Evolutionary conservation across 2,888 invertebrate species (phyloP), one percentile per base, ranked within the genome.

Genomic region (Drosophila falleni): DNA sequence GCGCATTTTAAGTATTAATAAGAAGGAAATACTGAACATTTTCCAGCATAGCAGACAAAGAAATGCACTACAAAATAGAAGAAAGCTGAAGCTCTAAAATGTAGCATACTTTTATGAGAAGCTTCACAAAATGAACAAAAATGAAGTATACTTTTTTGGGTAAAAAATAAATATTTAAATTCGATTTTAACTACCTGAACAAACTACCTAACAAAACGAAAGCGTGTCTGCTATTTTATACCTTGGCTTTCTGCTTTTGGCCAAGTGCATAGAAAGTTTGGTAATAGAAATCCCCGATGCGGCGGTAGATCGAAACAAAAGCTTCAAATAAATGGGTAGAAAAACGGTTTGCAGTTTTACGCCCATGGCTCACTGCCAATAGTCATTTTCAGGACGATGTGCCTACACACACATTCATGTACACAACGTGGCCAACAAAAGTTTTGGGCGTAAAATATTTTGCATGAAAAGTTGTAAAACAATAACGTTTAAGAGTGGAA

Each of bases 1-100:
- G 76, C 66, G 68, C 73, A 72, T 64, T 82, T 80, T 78, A 72
- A 79, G 77, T 83, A 83, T 83, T 83, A 79, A 83, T 85, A 80
- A 71, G 71, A 66, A 42, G 26, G 55, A 55, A 51, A 16, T 31
- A 19, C 9, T n/a, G 33, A 26, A 19, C 13, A 19, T 26, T 1
- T n/a, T 5, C 0, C n/a, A 31, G 9, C 11, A 51, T 2, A n/a
- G 9, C n/a, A 33, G 37, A 62, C 47, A 15, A 16, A 1, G 2
- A 37, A 10, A 71, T 74, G 39, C 77, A 10, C 75, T 75, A 10
- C 8, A 39, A 19, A 5, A 13, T 5, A 13, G 2, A 10, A 3
- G 2, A 31, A 10, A 2, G 6, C 6, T 41, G 9, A 31, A 16
- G 0, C 6, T 50, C 33, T n/a, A 31, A 33, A 42, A 0, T 19